These are phyloP conservation scores for Erynnis tages DNA, from an alignment of 2,888 invertebrate species.

Conservation along the genomic window DNA sequence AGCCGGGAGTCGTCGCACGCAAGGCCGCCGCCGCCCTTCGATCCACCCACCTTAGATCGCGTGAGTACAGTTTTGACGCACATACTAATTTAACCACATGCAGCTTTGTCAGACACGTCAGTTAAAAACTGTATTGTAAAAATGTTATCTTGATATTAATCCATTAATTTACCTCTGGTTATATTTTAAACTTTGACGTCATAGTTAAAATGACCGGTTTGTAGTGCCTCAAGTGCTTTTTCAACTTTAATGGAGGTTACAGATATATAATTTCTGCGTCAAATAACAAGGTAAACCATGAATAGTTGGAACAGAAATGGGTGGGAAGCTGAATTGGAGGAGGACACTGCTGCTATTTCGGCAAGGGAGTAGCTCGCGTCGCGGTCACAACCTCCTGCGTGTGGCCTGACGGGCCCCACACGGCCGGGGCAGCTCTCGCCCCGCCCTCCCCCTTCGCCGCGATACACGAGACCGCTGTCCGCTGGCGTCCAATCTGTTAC, in stretches of 20 bases:
- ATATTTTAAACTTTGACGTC: slow-evolving; percentile 13
- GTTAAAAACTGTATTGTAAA: slow-evolving; percentile 4
- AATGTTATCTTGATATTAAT: slow-evolving; percentile 1
- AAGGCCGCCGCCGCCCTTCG: slow-evolving; percentile 80
- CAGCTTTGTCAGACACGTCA: slow-evolving; percentile 5
- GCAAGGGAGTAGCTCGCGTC: slow-evolving; percentile 78
- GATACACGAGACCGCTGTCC: slow-evolving; percentile 77
- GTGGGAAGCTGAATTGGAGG: slow-evolving; percentile 46
- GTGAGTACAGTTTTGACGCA: slow-evolving; percentile 68
- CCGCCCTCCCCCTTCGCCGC: slow-evolving; percentile 81
- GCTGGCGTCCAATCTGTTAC: slow-evolving; percentile 76
- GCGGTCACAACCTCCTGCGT: slow-evolving; percentile 83
- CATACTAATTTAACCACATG: slow-evolving; percentile 30
- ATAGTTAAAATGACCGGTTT: slow-evolving; percentile 1
- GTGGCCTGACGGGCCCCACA: slow-evolving; percentile 82
- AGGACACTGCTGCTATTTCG: slow-evolving; percentile 69
- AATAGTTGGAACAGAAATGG: slow-evolving; percentile 37
- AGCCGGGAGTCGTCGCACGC: slow-evolving; percentile 77
- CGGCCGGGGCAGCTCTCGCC: slow-evolving; percentile 78
- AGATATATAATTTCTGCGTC: not conserved
- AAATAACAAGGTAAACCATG: not conserved
- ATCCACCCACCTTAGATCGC: slow-evolving; percentile 80
- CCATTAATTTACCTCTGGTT: not conserved
- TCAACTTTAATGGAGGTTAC: not conserved
- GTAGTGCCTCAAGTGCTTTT: not conserved